Percentiles rank a stretch among this genome's conserved stretches.
Conservation (phyloP, 2,797 vertebrate species). For the Eupleurogrammus muticus region DNA sequence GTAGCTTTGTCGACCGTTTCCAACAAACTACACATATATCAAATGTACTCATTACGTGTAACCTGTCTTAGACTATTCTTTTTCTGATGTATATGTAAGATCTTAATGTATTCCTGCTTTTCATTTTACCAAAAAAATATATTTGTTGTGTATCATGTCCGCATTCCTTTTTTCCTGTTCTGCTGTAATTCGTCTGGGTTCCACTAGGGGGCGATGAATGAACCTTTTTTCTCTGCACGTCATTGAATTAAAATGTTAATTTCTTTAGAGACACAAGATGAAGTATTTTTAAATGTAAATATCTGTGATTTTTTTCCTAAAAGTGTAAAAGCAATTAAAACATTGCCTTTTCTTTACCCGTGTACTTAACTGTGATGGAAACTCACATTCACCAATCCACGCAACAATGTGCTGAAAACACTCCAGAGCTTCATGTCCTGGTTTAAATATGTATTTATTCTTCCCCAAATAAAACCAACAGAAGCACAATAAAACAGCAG, state of each 20-base stretch:
- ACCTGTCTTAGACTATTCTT: slow-evolving; percentile 64
- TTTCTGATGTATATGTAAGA: slow-evolving; percentile 59
- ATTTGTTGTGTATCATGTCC: slow-evolving; percentile 63
- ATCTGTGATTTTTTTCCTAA: slow-evolving; percentile 81
- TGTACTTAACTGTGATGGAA: slow-evolving; percentile 51
- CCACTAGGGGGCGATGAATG: slow-evolving; percentile 65
- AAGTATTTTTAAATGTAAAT: slow-evolving; percentile 89
- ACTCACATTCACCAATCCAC: too few species aligned
- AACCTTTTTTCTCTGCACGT: slow-evolving; percentile 70
- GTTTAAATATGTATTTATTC: slow-evolving; percentile 80
- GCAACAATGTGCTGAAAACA: too few species aligned
- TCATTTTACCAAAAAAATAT: slow-evolving; percentile 75
- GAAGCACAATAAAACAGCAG: slow-evolving; percentile 76
- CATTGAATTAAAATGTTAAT: slow-evolving; percentile 68
- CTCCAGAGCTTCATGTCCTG: neutral
- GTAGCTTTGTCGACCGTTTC: slow-evolving; percentile 60
- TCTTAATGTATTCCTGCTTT: slow-evolving; percentile 73
- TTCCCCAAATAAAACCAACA: slow-evolving; percentile 67
- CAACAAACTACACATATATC: slow-evolving; percentile 56
- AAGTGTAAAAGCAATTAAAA: slow-evolving; percentile 85
- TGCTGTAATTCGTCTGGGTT: slow-evolving; percentile 54
- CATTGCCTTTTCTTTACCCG: slow-evolving; percentile 83
- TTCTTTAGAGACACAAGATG: slow-evolving; percentile 73
- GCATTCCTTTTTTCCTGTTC: slow-evolving; percentile 43
- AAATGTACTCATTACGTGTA: slow-evolving; percentile 69